Base-by-base conservation (phyloP, 2,797 vertebrate genomes). In the Dryobates pubescens region DNA sequence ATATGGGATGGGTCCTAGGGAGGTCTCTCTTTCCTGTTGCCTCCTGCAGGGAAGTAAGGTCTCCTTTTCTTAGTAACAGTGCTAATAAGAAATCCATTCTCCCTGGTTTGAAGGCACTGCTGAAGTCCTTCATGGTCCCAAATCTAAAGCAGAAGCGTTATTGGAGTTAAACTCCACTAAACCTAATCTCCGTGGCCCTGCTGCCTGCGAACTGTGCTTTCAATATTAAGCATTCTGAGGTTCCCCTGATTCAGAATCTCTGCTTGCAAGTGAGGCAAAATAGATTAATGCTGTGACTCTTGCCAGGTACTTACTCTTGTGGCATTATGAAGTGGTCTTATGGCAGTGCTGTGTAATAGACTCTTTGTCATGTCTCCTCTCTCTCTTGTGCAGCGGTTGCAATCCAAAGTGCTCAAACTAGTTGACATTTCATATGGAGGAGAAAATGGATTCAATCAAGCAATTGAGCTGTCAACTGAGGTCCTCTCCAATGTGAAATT, bases 401-500 rank as follows among this genome's bases (percentile, higher is more conserved):
- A 99, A 95, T 99, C 98, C 68, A 99, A 99, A 98, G 99, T 99
- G 96, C 98, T 99, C 97, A 99, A 99, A 97, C 98, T 99, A 97
- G 99, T 99, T 96, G 99, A 99, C 96, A 99, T 99, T 97, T 99
- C 99, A 30, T 99, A 99, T 11, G 99, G 99, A 96, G 99, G 99
- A 96, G 99, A 99, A 97, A 99, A 99, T 96, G 99, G 99, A 97
- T 99, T 99, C 96, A 99, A 99, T 97, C 99, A 99, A 97, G 99
- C 99, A 92, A 99, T 99, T 87, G 99, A 99, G 94, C 98, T 99
- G 82, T 99, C 99, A 67, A 99, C 99, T 78, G 99, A 99, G 95
- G 99, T 99, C 96, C 98, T 99, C 92, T 99, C 99, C 96, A 99
- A 99, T 97, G 99, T 99, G 97, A 99, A 99, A 97, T 99, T 99